A percentile compares a stretch with the other conserved stretches of the same genome.
These are phyloP conservation scores for Aplodontia rufa DNA, from an alignment of 2,113 vertebrate species.

Conservation along the genomic window DNA sequence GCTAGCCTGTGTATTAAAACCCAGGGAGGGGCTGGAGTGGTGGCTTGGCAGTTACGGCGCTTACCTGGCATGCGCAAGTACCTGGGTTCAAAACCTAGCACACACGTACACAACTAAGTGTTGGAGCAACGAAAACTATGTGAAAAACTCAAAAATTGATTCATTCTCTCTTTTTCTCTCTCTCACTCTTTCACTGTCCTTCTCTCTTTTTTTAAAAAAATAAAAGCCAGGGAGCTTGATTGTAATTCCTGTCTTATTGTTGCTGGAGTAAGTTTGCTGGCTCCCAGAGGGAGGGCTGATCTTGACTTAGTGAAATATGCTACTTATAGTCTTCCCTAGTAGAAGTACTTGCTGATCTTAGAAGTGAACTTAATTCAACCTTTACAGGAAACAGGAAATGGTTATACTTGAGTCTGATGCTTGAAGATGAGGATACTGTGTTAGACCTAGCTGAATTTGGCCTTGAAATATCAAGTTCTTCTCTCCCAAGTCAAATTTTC, in stretches of 20 bases:
- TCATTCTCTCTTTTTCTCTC: too few species aligned
- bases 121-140: too few species aligned
- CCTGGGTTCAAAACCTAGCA: too few species aligned
- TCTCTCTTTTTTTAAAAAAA: too few species aligned
- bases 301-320: slow-evolving; percentile 64
- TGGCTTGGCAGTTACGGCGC: too few species aligned
- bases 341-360: neutral
- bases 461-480: slow-evolving; percentile 27
- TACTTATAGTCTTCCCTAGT: slow-evolving; percentile 53
- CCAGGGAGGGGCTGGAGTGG: too few species aligned
- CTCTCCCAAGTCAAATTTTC: slow-evolving; percentile 20
- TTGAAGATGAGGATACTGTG: neutral
- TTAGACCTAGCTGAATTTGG: slow-evolving; percentile 24
- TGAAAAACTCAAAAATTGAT: too few species aligned
- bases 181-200: too few species aligned
- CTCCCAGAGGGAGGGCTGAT: slow-evolving; percentile 70
- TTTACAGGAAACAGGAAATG: neutral
- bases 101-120: too few species aligned
- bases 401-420: neutral
- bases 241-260: slow-evolving; percentile 37
- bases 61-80: too few species aligned
- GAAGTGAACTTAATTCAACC: slow-evolving; percentile 31
- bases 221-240: neutral
- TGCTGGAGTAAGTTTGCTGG: slow-evolving; percentile 52
- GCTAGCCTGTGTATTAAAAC: slow-evolving; percentile 51